phyloP scores from a whole-genome alignment of 2,888 invertebrate species.

The Melanchra persicariae region DNA sequence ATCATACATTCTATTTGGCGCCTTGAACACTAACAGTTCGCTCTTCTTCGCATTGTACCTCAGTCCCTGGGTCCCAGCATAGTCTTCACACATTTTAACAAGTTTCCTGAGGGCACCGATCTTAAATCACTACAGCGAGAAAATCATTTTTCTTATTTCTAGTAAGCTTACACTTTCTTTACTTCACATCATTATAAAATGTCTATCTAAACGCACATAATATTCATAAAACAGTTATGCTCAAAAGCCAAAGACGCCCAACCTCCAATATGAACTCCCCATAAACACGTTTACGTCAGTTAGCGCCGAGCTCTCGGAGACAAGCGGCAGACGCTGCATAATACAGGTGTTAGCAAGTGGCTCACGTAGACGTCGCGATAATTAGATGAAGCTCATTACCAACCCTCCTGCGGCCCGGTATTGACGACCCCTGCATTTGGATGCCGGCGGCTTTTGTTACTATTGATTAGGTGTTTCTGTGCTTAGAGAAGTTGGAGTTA shows the following conservation, averaged over 20 bases:
- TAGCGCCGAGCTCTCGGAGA: constrained; percentile 32
- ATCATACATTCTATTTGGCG: too few relatives aligned
- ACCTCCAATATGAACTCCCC: constrained; percentile 48
- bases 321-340: constrained; percentile 61
- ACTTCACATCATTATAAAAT: background rate
- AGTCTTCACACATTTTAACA: too few relatives aligned
- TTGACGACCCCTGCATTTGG: constrained; percentile 61
- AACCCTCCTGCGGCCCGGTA: constrained; percentile 65
- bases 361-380: constrained; percentile 75
- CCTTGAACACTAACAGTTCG: too few relatives aligned
- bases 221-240: background rate
- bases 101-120: too few relatives aligned
- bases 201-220: background rate
- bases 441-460: constrained; percentile 49
- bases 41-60: too few relatives aligned
- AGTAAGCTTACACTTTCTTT: background rate
- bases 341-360: constrained; percentile 78
- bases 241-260: constrained; percentile 5
- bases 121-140: too few relatives aligned
- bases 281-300: constrained; percentile 49
- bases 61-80: too few relatives aligned
- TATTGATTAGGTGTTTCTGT: constrained; percentile 61
- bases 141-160: background rate
- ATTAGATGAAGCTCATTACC: constrained; percentile 80
- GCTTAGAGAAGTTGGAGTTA: constrained; percentile 3